Base-by-base conservation (phyloP, 2,888 invertebrate genomes). In the Drosophila tanythrix region DNA sequence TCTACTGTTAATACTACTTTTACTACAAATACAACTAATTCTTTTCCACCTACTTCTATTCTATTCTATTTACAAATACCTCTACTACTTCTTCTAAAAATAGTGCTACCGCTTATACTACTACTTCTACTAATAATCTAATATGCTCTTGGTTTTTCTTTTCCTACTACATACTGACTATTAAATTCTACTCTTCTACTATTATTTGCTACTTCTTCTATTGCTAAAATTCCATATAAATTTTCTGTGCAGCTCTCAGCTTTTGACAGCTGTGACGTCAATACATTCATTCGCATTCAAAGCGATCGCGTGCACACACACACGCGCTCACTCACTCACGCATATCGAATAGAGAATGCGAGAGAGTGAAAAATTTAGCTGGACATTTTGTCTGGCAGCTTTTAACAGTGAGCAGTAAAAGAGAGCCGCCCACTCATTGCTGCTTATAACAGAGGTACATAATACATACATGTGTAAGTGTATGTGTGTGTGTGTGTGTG, bases 331-430 rank as follows among this genome's bases (percentile, higher is more conserved):
- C 18, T 53, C 35, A 27, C 33, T 69, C 50, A 50, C 70, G 27
- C 65, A 67, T 48, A 48, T 48, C 21, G 4, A 46, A 46, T 25
- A 25, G 25, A 46, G 56, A 53, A 21, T 31, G 33, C 29, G 52
- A 27, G 35, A n/a, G 53, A 74, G 50, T 31, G 52, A 33, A 21
- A 43, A 25, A 46, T 11, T 35, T 61, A 36, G 46, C 82, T 83
- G 88, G 88, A 81, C 82, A 89, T 62, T 71, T 79, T 86, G 88
- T 89, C 88, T 90, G 81, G 67, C 79, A 71, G 11, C 21, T n/a
- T 6, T 21, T 31, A 57, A 43, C 57, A 43, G 50, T 53, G 52
- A 56, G 35, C 27, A 25, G 38, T 27, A 27, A 50, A 29, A n/a
- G 36, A 73, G 66, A 76, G 63, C 75, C 71, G 74, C 69, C 82